Conservation (phyloP, 2,888 invertebrate species). For the Lepidonotus clava region DNA sequence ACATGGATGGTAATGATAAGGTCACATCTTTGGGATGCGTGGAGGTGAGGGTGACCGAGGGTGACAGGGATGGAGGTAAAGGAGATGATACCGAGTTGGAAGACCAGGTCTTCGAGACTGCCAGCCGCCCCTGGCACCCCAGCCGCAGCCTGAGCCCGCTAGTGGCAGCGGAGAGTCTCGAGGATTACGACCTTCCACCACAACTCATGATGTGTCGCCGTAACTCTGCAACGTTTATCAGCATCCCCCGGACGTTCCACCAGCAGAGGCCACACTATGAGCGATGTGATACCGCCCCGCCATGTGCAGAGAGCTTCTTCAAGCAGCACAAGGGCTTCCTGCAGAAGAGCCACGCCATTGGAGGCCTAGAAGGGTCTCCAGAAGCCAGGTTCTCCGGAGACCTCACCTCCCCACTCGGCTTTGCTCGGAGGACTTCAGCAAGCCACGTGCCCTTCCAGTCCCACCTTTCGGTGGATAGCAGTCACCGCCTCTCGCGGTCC, state of each 20-base stretch:
- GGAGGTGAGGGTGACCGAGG: neutral
- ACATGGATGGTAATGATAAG: neutral
- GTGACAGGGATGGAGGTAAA: neutral
- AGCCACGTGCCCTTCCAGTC: neutral
- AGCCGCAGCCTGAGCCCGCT: neutral
- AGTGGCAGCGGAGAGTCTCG: neutral
- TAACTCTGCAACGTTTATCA: conserved; percentile 9
- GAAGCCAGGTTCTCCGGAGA: too few species aligned
- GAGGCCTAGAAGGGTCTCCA: neutral
- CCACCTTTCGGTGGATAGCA: neutral
- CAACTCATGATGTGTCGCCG: conserved; percentile 38
- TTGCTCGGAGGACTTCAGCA: neutral
- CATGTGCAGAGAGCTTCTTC: neutral
- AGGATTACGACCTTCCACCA: conserved; percentile 36
- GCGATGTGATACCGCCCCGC: neutral
- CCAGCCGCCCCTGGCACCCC: neutral
- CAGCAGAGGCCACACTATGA: neutral
- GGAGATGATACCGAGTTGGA: neutral
- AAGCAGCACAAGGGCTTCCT: neutral
- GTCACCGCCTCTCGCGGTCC: neutral
- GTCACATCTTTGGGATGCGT: too few species aligned
- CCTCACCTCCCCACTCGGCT: neutral
- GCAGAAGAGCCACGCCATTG: neutral
- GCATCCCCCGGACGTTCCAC: neutral
- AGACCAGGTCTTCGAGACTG: neutral